These are phyloP conservation scores for Scolopax mira DNA, from an alignment of 2,113 vertebrate genomes.

Conservation along the genomic window DNA sequence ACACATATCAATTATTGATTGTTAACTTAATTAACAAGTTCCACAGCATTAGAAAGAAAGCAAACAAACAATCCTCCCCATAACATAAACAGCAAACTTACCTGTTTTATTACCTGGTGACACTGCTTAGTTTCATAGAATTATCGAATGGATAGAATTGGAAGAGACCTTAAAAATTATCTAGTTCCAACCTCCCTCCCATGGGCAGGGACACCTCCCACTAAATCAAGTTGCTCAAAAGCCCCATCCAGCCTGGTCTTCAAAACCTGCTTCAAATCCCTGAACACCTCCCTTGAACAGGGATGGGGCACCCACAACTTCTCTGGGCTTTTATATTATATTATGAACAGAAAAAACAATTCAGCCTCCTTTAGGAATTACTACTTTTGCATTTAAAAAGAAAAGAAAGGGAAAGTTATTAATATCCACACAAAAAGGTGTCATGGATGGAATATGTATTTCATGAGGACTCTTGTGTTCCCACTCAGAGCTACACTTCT, in stretches of 20 bases:
- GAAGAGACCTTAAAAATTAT: background rate
- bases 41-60: background rate
- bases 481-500: background rate
- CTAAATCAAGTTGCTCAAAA: background rate
- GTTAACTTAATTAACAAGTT: background rate
- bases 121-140: background rate
- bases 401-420: background rate
- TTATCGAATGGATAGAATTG: background rate
- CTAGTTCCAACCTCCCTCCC: background rate
- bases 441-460: background rate
- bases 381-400: background rate
- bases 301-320: background rate
- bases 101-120: background rate
- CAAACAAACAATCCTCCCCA: background rate
- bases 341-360: background rate
- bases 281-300: too few relatives aligned
- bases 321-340: background rate
- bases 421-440: background rate
- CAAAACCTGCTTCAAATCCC: too few relatives aligned
- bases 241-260: background rate
- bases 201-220: background rate
- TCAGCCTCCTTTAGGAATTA: background rate
- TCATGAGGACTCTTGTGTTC: background rate
- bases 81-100: background rate
- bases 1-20: background rate